These are phyloP conservation scores for Zelostemma sp. DNA, from an alignment of 1,140 invertebrate genomes.

Conservation along the genomic window DNA sequence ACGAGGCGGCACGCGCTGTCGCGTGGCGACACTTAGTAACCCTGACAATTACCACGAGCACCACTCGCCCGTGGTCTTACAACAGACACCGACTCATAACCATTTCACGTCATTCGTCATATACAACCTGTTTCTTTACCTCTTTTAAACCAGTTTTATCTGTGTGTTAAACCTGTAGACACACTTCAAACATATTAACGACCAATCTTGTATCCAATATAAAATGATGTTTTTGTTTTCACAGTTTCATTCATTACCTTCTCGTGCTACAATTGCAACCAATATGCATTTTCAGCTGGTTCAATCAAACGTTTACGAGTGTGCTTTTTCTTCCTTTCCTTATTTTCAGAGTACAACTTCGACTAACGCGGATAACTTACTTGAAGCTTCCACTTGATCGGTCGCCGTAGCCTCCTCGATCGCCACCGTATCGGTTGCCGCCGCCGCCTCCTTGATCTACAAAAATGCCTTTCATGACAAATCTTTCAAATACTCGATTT, in stretches of 20 bases:
- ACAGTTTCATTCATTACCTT: slow-evolving; percentile 55
- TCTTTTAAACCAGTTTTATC: slow-evolving; percentile 64
- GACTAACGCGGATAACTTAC: slow-evolving; percentile 58
- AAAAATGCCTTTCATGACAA: not conserved
- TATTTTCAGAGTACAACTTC: slow-evolving; percentile 15
- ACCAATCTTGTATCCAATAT: slow-evolving; percentile 58
- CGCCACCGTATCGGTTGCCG: slow-evolving; percentile 65
- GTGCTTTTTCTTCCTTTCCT: slow-evolving; percentile 25
- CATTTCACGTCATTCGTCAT: slow-evolving; percentile 66
- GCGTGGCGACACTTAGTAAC: not conserved
- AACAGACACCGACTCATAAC: slow-evolving; percentile 51
- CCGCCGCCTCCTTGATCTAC: slow-evolving; percentile 57
- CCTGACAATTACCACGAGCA: slow-evolving; percentile 18
- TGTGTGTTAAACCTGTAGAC: slow-evolving; percentile 71
- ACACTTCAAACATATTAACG: slow-evolving; percentile 71
- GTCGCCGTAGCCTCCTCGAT: slow-evolving; percentile 70
- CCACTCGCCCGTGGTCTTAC: slow-evolving; percentile 23
- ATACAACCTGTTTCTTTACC: slow-evolving; percentile 69
- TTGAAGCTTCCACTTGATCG: slow-evolving; percentile 65
- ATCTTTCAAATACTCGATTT: too few relatives aligned
- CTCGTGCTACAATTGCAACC: slow-evolving; percentile 12
- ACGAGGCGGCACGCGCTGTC: not conserved
- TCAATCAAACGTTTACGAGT: slow-evolving; percentile 35
- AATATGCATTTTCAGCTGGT: slow-evolving; percentile 31
- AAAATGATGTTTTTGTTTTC: slow-evolving; percentile 48